phyloP scores from a whole-genome alignment of 1,140 invertebrate species.

The Rhizoglyphus robini region DNA sequence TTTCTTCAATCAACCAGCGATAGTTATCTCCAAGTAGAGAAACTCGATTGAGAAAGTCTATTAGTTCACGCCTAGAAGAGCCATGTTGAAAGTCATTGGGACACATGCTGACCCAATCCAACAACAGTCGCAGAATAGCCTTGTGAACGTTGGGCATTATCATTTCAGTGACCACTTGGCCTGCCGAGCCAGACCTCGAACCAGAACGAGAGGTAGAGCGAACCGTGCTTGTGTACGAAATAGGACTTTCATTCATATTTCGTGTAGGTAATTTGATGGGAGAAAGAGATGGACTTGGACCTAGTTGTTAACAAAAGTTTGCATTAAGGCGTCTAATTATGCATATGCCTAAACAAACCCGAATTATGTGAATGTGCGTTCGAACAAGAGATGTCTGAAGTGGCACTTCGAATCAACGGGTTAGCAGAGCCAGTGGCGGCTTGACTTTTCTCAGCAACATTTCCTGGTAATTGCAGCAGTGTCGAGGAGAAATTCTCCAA shows the following conservation, averaged over 20 bases:
- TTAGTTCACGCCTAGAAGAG: slow-evolving; percentile 33
- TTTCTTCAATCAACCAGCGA: slow-evolving; percentile 38
- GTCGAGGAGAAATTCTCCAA: slow-evolving; percentile 33
- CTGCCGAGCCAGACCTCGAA: slow-evolving; percentile 15
- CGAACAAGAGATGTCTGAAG: slow-evolving; percentile 18
- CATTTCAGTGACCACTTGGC: slow-evolving; percentile 10
- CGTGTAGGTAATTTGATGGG: neutral
- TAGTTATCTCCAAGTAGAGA: slow-evolving; percentile 38
- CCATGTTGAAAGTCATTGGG: slow-evolving; percentile 27
- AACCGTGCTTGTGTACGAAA: neutral
- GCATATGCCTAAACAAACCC: too few species aligned
- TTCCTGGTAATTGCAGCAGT: slow-evolving; percentile 32
- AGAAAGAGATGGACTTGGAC: slow-evolving; percentile 9
- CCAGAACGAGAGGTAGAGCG: neutral
- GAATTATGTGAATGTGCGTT: neutral
- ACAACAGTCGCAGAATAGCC: slow-evolving; percentile 18
- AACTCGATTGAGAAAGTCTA: slow-evolving; percentile 37
- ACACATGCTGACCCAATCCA: slow-evolving; percentile 20
- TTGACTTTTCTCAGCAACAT: neutral
- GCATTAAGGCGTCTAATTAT: too few species aligned
- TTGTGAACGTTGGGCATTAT: slow-evolving; percentile 33
- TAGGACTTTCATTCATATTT: slow-evolving; percentile 13
- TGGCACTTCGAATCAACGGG: slow-evolving; percentile 26
- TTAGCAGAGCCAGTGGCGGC: neutral
- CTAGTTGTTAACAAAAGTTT: neutral